These are phyloP conservation scores for Parochlus steinenii DNA, from an alignment of 2,888 invertebrate species.

Conservation along the genomic window DNA sequence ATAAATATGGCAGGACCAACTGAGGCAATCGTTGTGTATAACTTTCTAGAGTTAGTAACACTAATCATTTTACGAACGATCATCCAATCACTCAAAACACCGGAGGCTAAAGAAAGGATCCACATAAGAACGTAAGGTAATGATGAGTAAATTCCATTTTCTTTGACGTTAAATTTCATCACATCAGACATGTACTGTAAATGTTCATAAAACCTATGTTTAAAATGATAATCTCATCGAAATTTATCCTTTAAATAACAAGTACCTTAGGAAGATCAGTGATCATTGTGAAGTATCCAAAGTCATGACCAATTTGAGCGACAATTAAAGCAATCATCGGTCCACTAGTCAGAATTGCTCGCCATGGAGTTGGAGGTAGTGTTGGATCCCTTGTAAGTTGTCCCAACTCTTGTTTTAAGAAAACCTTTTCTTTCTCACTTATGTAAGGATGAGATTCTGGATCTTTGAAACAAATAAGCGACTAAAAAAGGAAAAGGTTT, in stretches of 20 bases:
- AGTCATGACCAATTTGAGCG: conserved; percentile 33
- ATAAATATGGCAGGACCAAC: conserved; percentile 50
- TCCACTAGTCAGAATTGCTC: conserved; percentile 2
- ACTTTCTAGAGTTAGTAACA: conserved; percentile 39
- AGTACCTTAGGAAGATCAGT: conserved; percentile 37
- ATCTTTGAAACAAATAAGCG: conserved; percentile 36
- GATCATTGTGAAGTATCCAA: conserved; percentile 37
- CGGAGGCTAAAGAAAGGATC: conserved; percentile 40
- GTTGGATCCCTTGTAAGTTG: conserved; percentile 28
- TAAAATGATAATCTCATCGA: too few species aligned
- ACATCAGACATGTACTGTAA: conserved; percentile 39
- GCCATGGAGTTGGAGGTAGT: conserved; percentile 24
- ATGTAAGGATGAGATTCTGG: conserved; percentile 50
- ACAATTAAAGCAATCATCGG: conserved; percentile 24
- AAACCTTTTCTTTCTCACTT: conserved; percentile 42
- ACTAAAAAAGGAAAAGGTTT: conserved; percentile 22
- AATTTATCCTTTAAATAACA: too few species aligned
- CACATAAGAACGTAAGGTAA: conserved; percentile 45
- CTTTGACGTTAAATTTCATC: conserved; percentile 38
- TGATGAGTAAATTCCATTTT: conserved; percentile 42
- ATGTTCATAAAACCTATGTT: too few species aligned
- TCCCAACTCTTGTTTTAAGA: conserved; percentile 40
- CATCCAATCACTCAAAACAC: conserved; percentile 50
- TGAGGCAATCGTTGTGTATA: conserved; percentile 51
- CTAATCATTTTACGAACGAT: conserved; percentile 39